Evolutionary conservation across 2,113 vertebrate species (phyloP).

Genomic region (Peromyscus polionotus): DNA sequence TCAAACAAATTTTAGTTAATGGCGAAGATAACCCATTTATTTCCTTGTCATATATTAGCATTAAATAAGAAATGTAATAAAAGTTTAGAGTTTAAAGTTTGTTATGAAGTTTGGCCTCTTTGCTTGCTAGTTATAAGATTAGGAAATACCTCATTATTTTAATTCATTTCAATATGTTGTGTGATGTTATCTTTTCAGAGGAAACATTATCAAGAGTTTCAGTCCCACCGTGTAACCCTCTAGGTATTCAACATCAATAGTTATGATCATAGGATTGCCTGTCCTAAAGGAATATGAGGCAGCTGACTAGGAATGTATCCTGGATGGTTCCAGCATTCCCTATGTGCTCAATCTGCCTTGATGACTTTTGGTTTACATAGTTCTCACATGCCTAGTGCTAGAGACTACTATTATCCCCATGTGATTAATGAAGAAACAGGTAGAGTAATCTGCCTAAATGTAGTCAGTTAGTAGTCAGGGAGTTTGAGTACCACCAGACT

Average conservation of each 20-base stretch:
- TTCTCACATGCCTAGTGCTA: not conserved
- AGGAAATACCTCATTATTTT: conserved; percentile 57
- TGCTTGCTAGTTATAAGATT: conserved; percentile 21
- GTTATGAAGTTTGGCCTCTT: conserved; percentile 41
- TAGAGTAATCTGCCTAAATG: not conserved
- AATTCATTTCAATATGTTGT: conserved; percentile 7
- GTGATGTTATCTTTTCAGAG: conserved; percentile 5
- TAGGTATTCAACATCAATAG: conserved; percentile 20
- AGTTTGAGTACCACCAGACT: not conserved
- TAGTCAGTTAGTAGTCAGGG: not conserved
- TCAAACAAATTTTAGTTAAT: conserved; percentile 70
- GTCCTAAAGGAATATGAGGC: not conserved
- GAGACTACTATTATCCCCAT: not conserved
- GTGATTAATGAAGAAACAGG: conserved; percentile 19
- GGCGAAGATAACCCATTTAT: conserved; percentile 71
- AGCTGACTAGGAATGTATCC: not conserved
- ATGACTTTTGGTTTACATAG: not conserved
- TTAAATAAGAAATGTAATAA: conserved; percentile 68
- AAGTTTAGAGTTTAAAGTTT: conserved; percentile 47
- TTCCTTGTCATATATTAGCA: conserved; percentile 62
- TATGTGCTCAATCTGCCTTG: not conserved
- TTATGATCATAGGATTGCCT: not conserved
- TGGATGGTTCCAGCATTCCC: not conserved
- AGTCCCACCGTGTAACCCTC: not conserved
- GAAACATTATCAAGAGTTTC: conserved; percentile 32